phyloP scores from a whole-genome alignment of 1,140 invertebrate species.

The Trissolcus basalis region DNA sequence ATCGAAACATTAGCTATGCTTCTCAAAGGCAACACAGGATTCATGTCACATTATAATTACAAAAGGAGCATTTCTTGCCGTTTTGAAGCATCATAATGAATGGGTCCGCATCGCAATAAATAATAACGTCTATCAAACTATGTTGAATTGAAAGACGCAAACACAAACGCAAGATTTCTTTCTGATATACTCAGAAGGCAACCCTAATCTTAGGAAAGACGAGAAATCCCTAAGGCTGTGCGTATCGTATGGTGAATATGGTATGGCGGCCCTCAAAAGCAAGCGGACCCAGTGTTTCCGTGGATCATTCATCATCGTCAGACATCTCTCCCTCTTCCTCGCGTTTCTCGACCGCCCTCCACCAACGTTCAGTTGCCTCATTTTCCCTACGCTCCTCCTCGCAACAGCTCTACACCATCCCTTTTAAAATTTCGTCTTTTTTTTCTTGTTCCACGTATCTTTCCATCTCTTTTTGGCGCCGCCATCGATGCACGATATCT shows the following conservation, averaged over 20 bases:
- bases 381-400: slow-evolving; percentile 61
- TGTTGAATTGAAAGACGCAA: slow-evolving; percentile 26
- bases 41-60: slow-evolving; percentile 36
- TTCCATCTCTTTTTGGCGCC: slow-evolving; percentile 39
- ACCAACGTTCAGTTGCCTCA: slow-evolving; percentile 53
- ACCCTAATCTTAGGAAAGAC: slow-evolving; percentile 55
- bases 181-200: slow-evolving; percentile 47
- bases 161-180: slow-evolving; percentile 49
- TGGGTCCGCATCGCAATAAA: slow-evolving; percentile 16
- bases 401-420: slow-evolving; percentile 45
- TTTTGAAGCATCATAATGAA: slow-evolving; percentile 29
- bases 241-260: slow-evolving; percentile 50
- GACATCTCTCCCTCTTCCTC: slow-evolving; percentile 48
- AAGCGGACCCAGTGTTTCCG: slow-evolving; percentile 57
- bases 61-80: slow-evolving; percentile 24
- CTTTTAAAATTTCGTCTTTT: slow-evolving; percentile 32
- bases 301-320: slow-evolving; percentile 61
- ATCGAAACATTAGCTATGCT: slow-evolving; percentile 6
- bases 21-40: slow-evolving; percentile 15
- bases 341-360: slow-evolving; percentile 37
- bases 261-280: slow-evolving; percentile 58
- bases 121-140: slow-evolving; percentile 42
- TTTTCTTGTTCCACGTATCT: slow-evolving; percentile 14
- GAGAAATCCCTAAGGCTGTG: slow-evolving; percentile 53
- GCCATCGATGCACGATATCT: slow-evolving; percentile 48